Evolutionary conservation across 2,797 vertebrate species (phyloP).

Genomic region (Sebastes paucispinis): DNA sequence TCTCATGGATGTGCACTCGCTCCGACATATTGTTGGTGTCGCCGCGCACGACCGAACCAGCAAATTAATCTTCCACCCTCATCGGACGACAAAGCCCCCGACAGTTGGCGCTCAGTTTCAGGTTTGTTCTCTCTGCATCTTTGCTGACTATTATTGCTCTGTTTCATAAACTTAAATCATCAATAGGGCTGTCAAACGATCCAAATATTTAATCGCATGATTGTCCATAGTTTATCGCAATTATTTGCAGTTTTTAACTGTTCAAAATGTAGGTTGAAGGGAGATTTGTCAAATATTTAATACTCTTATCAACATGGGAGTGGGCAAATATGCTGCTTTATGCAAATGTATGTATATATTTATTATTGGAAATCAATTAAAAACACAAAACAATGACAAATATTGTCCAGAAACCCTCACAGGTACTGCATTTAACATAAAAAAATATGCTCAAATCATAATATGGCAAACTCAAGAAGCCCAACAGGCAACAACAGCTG

Average conservation of each 20-base stretch:
- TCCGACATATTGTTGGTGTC: slow-evolving; percentile 89
- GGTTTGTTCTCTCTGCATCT: slow-evolving; percentile 74
- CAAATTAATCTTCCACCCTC: slow-evolving; percentile 86
- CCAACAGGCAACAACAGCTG: no score
- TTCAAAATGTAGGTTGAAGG: not conserved
- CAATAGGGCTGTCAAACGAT: not conserved
- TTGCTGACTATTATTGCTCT: not conserved
- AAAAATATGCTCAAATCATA: no score
- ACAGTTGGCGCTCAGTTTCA: slow-evolving; percentile 93
- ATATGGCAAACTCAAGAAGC: fast-evolving
- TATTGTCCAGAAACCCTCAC: no score
- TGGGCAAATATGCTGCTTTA: no score
- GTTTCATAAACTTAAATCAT: not conserved
- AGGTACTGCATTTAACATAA: no score
- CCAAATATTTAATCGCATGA: not conserved
- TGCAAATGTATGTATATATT: no score
- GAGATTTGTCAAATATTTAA: no score
- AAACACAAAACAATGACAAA: no score
- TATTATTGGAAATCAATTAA: no score
- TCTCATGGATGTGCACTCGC: slow-evolving; percentile 88
- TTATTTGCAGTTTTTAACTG: not conserved
- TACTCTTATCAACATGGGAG: no score
- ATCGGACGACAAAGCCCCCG: slow-evolving; percentile 86
- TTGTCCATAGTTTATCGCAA: not conserved
- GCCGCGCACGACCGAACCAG: slow-evolving; percentile 88